phyloP scores from a whole-genome alignment of 2,797 vertebrate genomes.

The Eulemur albifrons region DNA sequence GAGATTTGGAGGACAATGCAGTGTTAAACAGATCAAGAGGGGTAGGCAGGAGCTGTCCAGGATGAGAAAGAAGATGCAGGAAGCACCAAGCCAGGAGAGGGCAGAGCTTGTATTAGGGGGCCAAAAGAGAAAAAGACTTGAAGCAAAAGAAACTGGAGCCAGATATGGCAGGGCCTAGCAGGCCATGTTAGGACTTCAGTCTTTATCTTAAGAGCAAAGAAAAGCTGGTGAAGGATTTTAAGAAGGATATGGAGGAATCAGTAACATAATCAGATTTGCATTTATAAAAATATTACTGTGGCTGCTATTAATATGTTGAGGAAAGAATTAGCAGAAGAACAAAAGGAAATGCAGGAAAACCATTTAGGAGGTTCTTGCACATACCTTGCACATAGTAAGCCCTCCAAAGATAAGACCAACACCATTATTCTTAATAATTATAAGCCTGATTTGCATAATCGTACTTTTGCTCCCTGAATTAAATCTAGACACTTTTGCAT shows the following conservation, averaged over 20 bases:
- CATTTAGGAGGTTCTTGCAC: background rate
- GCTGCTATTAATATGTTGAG: background rate
- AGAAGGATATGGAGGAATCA: background rate
- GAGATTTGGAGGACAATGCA: background rate
- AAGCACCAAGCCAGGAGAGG: background rate
- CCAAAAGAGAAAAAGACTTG: background rate
- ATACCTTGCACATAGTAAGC: background rate
- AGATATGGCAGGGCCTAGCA: background rate
- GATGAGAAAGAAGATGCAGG: background rate
- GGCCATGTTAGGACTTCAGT: background rate
- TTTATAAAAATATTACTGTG: background rate
- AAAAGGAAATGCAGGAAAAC: background rate
- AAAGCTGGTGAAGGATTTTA: background rate
- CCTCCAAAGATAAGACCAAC: background rate
- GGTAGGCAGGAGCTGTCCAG: background rate
- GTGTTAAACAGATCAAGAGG: background rate
- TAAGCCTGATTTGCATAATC: background rate
- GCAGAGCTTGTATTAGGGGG: background rate
- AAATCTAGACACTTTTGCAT: background rate
- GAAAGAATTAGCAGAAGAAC: background rate
- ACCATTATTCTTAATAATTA: background rate
- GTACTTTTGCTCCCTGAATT: background rate
- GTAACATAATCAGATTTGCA: slow-evolving; percentile 3
- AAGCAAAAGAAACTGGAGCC: background rate
- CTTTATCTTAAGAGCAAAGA: background rate